Percentiles rank a stretch among this genome's conserved stretches.
Conservation (phyloP, 2,888 invertebrate genomes). For the Pristionchus mayeri region DNA sequence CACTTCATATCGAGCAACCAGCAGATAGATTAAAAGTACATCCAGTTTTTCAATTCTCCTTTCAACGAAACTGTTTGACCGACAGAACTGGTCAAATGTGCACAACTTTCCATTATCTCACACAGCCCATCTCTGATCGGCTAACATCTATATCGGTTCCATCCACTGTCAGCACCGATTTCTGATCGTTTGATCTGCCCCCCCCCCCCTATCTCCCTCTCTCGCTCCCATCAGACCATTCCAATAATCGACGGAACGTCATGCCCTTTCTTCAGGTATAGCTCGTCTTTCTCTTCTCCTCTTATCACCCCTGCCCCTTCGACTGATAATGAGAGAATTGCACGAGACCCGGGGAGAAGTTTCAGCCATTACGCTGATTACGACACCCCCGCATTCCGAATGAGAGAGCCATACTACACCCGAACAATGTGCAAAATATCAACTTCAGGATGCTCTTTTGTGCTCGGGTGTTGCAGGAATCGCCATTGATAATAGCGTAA, state of each 20-base stretch:
- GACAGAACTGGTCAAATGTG: neutral
- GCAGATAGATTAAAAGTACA: too few relatives aligned
- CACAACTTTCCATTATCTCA: neutral
- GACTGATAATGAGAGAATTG: conserved; percentile 8
- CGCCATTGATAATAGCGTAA: conserved; percentile 16
- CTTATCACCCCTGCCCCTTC: conserved; percentile 9
- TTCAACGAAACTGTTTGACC: neutral
- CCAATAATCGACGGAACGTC: too few relatives aligned
- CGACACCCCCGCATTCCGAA: too few relatives aligned
- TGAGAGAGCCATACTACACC: too few relatives aligned
- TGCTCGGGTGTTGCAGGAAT: too few relatives aligned
- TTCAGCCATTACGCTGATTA: too few relatives aligned
- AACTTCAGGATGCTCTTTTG: too few relatives aligned
- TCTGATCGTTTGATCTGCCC: neutral
- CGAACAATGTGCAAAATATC: too few relatives aligned
- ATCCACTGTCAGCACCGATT: neutral
- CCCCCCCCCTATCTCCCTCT: neutral
- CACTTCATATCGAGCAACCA: neutral
- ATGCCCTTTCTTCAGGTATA: conserved; percentile 44
- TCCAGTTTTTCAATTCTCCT: too few relatives aligned
- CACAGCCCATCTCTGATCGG: neutral
- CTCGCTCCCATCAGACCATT: neutral
- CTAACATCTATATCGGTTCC: neutral
- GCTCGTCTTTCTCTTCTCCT: conserved; percentile 9
- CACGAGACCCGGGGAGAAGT: neutral